Percentiles rank a stretch among this genome's conserved stretches.
Evolutionary conservation across 2,888 invertebrate species (phyloP).

Genomic region (Zaprionus obscuricornis): DNA sequence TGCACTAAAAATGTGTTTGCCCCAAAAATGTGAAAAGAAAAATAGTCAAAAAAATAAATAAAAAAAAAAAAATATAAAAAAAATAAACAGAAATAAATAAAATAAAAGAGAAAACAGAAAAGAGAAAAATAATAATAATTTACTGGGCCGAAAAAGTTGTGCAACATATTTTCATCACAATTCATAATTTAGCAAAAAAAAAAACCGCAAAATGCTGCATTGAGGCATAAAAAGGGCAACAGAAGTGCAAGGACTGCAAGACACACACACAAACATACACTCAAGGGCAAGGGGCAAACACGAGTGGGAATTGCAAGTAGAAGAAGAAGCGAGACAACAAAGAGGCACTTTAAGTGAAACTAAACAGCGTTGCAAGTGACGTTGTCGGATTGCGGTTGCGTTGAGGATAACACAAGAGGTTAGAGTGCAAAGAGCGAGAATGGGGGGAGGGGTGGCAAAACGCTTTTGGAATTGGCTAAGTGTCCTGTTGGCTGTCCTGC

Average conservation of each 20-base stretch:
- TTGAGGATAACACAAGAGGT: slow-evolving; percentile 6
- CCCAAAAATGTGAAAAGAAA: slow-evolving; percentile 1
- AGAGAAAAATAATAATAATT: slow-evolving; percentile 45
- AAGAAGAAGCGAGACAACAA: slow-evolving; percentile 46
- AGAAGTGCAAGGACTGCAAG: slow-evolving; percentile 21
- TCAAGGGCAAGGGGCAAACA: background rate
- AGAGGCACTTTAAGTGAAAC: slow-evolving; percentile 75
- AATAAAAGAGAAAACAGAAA: background rate
- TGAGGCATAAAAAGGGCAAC: slow-evolving; percentile 40
- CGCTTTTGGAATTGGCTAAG: slow-evolving; percentile 34
- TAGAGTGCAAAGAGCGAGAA: background rate
- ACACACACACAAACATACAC: slow-evolving; percentile 2
- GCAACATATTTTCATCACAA: slow-evolving; percentile 61
- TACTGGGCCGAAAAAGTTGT: slow-evolving; percentile 36
- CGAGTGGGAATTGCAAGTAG: slow-evolving; percentile 1
- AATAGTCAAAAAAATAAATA: background rate
- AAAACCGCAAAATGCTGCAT: slow-evolving; percentile 36
- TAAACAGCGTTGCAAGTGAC: slow-evolving; percentile 75
- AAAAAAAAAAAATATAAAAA: slow-evolving; percentile 45
- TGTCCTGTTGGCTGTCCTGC: slow-evolving; percentile 54
- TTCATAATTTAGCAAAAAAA: slow-evolving; percentile 61
- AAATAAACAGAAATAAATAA: too few relatives aligned
- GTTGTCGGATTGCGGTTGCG: slow-evolving; percentile 69
- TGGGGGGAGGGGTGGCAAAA: slow-evolving; percentile 11
- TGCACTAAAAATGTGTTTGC: slow-evolving; percentile 29